Percentiles rank a stretch among this genome's conserved stretches.
Conservation (phyloP, 2,113 vertebrate species). For the Irena cyanogastra region DNA sequence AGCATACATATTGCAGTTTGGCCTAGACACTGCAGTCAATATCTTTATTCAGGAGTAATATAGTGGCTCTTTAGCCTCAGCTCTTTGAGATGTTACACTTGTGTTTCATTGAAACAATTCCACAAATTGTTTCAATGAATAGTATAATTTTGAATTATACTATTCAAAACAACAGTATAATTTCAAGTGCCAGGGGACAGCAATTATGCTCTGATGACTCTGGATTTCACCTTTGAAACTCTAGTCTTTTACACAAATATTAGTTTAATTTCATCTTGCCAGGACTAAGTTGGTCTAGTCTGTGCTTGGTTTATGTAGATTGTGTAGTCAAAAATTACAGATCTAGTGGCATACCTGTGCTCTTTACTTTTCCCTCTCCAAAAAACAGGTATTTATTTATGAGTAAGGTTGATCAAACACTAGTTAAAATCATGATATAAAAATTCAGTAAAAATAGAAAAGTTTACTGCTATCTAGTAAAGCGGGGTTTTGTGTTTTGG, state of each 20-base stretch:
- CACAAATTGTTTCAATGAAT: not conserved
- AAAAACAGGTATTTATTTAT: not conserved
- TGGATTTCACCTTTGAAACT: not conserved
- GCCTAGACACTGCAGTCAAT: not conserved
- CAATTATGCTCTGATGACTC: not conserved
- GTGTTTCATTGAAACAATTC: not conserved
- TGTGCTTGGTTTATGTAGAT: not conserved
- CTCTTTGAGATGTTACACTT: not conserved
- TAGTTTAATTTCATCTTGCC: not conserved
- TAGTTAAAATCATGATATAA: not conserved
- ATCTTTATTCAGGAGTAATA: not conserved
- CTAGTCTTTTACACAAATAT: not conserved
- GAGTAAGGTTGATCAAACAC: not conserved
- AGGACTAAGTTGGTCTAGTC: not conserved
- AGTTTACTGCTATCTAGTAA: not conserved
- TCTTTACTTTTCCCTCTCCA: not conserved
- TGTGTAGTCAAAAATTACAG: not conserved
- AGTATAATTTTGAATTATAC: no score
- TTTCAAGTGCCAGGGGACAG: not conserved
- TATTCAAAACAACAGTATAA: not conserved
- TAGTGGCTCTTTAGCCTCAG: not conserved
- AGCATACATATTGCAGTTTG: not conserved
- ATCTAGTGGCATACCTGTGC: not conserved
- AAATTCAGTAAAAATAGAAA: not conserved
- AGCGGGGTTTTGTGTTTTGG: fast-evolving